Evolutionary conservation across 2,888 invertebrate species (phyloP), one percentile per base, ranked within the genome.

Genomic region (Aporophyla nigra): DNA sequence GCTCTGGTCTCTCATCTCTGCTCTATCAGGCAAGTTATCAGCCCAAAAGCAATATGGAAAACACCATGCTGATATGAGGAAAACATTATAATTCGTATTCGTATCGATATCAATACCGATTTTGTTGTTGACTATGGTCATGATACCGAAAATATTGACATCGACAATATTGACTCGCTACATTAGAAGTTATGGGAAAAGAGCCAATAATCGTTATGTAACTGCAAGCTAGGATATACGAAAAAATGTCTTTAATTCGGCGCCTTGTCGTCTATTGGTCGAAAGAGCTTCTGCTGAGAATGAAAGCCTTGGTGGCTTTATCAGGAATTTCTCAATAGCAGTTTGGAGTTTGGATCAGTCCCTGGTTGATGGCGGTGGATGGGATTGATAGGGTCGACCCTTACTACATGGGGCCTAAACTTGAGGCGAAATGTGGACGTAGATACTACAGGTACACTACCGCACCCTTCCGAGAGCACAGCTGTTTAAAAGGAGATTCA

Each of bases 31-130:
- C 21, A 53, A 56, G 27, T 27, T 40, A 76, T 67, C 66, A 51
- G n/a, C 5, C 43, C 1, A 46, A 67, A 46, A 58, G 43, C 27
- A 58, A 24, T n/a, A 77, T 12, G 16, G 27, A 51, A 43, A 56
- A 71, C 6, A 49, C 1, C 12, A 16, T 33, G 19, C 19, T 62
- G 54, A 62, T 27, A 46, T 61, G 19, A 40, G 61, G 61, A 27
- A 79, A 59, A 78, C 58, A 53, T 53, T 46, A 24, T 16, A 7
- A 43, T 24, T 49, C 24, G 24, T 24, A 46, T 53, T 74, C n/a
- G 12, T 53, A 33, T 67, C 40, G 27, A 43, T 65, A 40, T 49
- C 12, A 43, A 59, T 33, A n/a, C 16, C 0, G 46, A 53, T 49
- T 40, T 71, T 40, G n/a, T 61, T 54, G 53, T 71, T 16, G 46